Evolutionary conservation across 2,888 invertebrate genomes (phyloP).

Genomic region (Campopleginae sp.): DNA sequence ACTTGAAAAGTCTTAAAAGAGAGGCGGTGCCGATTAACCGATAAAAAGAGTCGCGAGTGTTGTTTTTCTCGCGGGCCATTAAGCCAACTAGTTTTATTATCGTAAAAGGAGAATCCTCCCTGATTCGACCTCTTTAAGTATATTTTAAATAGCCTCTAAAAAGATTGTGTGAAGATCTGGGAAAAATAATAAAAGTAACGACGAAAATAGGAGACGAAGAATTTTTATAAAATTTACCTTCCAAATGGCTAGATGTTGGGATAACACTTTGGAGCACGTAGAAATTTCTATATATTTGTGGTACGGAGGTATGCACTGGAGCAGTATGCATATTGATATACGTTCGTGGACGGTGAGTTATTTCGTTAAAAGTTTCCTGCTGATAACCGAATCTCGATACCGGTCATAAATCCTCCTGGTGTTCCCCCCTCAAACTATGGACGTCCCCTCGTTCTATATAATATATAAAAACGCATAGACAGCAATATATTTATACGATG

Average conservation of each 20-base stretch:
- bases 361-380: constrained; percentile 73
- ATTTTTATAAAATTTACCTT: constrained; percentile 52
- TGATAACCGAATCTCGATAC: constrained; percentile 72
- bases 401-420: constrained; percentile 68
- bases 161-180: background rate
- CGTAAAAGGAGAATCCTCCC: background rate
- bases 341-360: constrained; percentile 68
- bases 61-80: constrained; percentile 38
- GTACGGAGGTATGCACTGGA: constrained; percentile 47
- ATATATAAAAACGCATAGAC: constrained; percentile 32
- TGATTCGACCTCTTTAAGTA: constrained; percentile 27
- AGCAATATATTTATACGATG: background rate
- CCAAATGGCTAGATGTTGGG: constrained; percentile 45
- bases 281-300: background rate
- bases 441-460: constrained; percentile 58
- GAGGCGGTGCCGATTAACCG: background rate
- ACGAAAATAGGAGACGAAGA: constrained; percentile 44
- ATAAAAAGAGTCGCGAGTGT: constrained; percentile 3
- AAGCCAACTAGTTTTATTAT: constrained; percentile 33
- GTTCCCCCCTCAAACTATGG: constrained; percentile 70
- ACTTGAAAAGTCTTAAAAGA: constrained; percentile 5
- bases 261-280: constrained; percentile 20
- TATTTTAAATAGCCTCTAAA: constrained; percentile 1
- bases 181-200: constrained; percentile 7
- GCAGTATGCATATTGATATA: constrained; percentile 69